These are phyloP conservation scores for Platycnemis pennipes DNA, from an alignment of 2,888 invertebrate genomes.

Conservation along the genomic window DNA sequence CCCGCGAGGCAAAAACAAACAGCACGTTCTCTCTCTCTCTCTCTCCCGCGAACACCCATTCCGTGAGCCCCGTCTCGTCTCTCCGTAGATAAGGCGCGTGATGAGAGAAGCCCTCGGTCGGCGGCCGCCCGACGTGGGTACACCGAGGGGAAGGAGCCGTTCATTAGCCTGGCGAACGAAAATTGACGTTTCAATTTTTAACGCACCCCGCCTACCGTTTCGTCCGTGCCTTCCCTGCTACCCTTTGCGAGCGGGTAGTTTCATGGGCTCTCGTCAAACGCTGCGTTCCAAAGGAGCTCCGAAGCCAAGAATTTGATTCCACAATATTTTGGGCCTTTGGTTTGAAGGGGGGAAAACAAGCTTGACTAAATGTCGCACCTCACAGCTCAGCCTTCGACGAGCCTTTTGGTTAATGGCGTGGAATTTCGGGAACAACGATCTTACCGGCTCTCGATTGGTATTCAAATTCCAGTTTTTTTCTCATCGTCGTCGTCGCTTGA, in stretches of 20 bases:
- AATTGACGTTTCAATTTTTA: conserved; percentile 18
- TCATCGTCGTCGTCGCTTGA: neutral
- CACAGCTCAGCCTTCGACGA: too few species aligned
- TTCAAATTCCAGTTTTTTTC: too few species aligned
- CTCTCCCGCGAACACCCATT: neutral
- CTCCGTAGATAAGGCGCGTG: neutral
- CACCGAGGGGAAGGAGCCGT: neutral
- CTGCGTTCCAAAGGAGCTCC: too few species aligned
- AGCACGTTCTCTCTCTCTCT: neutral
- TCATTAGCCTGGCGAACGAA: neutral
- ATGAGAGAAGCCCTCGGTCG: neutral
- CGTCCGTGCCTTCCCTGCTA: neutral
- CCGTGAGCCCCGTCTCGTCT: neutral
- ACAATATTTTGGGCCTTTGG: too few species aligned
- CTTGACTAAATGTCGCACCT: too few species aligned
- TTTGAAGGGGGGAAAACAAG: too few species aligned
- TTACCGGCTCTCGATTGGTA: too few species aligned
- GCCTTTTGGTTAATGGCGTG: too few species aligned
- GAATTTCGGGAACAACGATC: too few species aligned
- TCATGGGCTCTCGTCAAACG: neutral
- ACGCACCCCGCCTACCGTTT: neutral
- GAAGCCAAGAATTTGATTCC: too few species aligned
- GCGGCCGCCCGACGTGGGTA: neutral
- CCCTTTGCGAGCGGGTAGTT: neutral
- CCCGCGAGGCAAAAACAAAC: conserved; percentile 1